Evolutionary conservation across 1,140 invertebrate species (phyloP).

Genomic region (Papilio polytes): DNA sequence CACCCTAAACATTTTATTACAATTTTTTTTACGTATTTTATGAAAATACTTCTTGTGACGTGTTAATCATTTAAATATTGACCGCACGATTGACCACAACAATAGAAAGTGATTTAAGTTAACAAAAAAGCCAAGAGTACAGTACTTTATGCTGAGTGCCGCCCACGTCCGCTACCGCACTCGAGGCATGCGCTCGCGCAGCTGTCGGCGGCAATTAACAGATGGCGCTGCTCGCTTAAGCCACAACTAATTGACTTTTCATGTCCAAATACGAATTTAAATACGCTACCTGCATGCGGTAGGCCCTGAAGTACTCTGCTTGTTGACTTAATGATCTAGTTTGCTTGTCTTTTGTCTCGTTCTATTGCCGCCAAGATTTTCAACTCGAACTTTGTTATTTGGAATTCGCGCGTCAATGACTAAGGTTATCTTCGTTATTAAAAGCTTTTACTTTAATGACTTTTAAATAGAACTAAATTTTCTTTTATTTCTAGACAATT

Average conservation of each 20-base stretch:
- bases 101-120: slow-evolving; percentile 3
- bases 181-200: slow-evolving; percentile 60
- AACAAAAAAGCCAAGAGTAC: slow-evolving; percentile 20
- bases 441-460: background rate
- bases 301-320: slow-evolving; percentile 45
- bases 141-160: slow-evolving; percentile 17
- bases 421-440: background rate
- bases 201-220: slow-evolving; percentile 72
- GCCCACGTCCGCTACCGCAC: slow-evolving; percentile 52
- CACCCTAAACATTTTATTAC: slow-evolving; percentile 47
- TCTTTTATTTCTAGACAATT: background rate
- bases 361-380: background rate
- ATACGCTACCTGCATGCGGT: slow-evolving; percentile 56
- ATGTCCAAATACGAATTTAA: slow-evolving; percentile 66
- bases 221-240: slow-evolving; percentile 57
- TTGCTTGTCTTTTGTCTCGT: slow-evolving; percentile 29
- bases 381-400: background rate
- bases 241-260: slow-evolving; percentile 76
- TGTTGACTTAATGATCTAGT: slow-evolving; percentile 48
- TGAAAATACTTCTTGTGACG: slow-evolving; percentile 8
- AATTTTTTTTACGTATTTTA: slow-evolving; percentile 20
- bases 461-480: background rate
- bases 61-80: background rate
- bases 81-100: slow-evolving; percentile 6
- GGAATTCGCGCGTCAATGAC: background rate